Percentiles rank a stretch among this genome's conserved stretches.
Conservation (phyloP, 2,888 invertebrate genomes). For the Sminthurinus aureus region DNA sequence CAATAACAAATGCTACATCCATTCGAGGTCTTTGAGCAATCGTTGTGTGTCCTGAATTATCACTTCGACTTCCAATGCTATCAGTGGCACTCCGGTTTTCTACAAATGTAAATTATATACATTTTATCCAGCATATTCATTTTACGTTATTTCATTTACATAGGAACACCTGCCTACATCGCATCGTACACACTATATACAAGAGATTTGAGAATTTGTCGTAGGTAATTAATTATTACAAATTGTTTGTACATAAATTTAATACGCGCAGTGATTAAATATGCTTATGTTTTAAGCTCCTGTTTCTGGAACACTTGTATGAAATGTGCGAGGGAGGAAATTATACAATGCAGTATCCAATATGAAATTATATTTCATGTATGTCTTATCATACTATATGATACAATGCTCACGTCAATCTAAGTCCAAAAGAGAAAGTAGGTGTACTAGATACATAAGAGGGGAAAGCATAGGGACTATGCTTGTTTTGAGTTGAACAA, state of each 20-base stretch:
- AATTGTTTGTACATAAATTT: neutral
- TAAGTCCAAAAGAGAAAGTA: too few relatives aligned
- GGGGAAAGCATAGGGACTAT: too few relatives aligned
- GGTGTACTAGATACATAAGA: too few relatives aligned
- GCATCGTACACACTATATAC: too few relatives aligned
- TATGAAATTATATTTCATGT: neutral
- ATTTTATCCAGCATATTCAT: neutral
- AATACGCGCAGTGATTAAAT: neutral
- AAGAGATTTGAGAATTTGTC: neutral
- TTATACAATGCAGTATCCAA: neutral
- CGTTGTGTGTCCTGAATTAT: slow-evolving; percentile 65
- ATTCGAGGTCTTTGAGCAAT: slow-evolving; percentile 71
- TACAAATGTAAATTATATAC: neutral
- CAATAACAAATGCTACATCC: slow-evolving; percentile 80
- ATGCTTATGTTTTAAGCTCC: neutral
- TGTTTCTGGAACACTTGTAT: neutral
- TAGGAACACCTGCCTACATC: too few relatives aligned
- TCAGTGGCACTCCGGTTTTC: slow-evolving; percentile 66
- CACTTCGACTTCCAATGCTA: slow-evolving; percentile 71
- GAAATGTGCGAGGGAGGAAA: neutral
- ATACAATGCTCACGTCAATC: too few relatives aligned
- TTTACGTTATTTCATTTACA: too few relatives aligned
- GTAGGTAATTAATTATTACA: neutral
- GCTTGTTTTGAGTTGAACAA: too few relatives aligned
- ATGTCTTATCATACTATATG: too few relatives aligned